Evolutionary conservation across 2,113 vertebrate genomes (phyloP).

Genomic region (Perccottus glenii): DNA sequence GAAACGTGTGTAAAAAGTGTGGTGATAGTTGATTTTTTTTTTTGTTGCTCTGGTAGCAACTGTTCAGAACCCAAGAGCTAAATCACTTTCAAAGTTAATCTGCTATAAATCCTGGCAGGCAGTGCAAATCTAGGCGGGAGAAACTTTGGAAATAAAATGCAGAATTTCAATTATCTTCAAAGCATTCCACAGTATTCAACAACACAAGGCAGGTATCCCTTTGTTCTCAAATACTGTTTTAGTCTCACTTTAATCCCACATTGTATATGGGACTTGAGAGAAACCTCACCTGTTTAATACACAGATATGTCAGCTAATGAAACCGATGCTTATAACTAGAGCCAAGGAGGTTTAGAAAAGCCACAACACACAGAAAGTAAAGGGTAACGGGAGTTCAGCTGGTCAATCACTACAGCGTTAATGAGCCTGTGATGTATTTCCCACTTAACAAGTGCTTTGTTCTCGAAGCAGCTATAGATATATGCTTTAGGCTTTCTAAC

Average conservation of each 20-base stretch:
- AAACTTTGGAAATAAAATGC: slow-evolving; percentile 64
- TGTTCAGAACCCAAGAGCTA: slow-evolving; percentile 52
- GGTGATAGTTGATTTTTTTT: slow-evolving; percentile 22
- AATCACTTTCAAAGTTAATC: slow-evolving; percentile 75
- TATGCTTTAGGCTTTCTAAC: slow-evolving; percentile 18
- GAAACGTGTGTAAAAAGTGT: slow-evolving; percentile 5
- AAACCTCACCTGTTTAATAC: slow-evolving; percentile 9
- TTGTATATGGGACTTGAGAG: not conserved
- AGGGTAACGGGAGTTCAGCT: slow-evolving; percentile 58
- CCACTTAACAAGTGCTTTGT: slow-evolving; percentile 46
- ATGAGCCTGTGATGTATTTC: slow-evolving; percentile 52
- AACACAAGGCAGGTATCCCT: slow-evolving; percentile 20
- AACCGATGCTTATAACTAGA: not conserved
- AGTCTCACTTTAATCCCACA: not conserved
- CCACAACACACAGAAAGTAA: slow-evolving; percentile 13
- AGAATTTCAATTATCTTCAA: slow-evolving; percentile 57
- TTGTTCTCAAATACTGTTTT: not conserved
- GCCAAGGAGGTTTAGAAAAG: slow-evolving; percentile 2
- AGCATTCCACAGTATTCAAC: slow-evolving; percentile 20
- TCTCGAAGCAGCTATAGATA: slow-evolving; percentile 45
- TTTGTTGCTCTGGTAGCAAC: slow-evolving; percentile 39
- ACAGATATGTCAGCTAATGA: slow-evolving; percentile 7
- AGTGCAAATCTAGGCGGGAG: slow-evolving; percentile 58
- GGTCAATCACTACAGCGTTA: slow-evolving; percentile 52
- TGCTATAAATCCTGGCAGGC: slow-evolving; percentile 66